Evolutionary conservation across 2,797 vertebrate species (phyloP).

Genomic region (Cossypha dichroa): DNA sequence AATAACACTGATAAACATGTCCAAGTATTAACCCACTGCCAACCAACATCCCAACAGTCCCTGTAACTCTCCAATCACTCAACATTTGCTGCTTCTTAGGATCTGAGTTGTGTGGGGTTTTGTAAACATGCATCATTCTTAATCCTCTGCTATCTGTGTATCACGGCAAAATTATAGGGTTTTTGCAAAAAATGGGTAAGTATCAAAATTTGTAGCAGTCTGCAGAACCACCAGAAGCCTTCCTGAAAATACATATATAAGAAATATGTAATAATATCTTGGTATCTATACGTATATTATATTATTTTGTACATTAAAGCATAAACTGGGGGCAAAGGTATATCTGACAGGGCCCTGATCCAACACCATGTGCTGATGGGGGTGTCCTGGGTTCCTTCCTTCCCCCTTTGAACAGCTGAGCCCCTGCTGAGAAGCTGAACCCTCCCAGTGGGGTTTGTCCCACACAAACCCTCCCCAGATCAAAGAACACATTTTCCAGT

Average conservation of each 20-base stretch:
- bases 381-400: neutral
- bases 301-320: neutral
- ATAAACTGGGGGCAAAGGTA: fast-evolving
- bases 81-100: neutral
- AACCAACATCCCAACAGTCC: neutral
- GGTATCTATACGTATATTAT: neutral
- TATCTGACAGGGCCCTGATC: neutral
- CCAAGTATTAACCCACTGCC: neutral
- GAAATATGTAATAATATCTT: neutral
- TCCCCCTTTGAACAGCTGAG: neutral
- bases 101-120: neutral
- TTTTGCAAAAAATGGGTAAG: neutral
- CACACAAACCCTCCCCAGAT: neutral
- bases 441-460: neutral
- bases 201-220: neutral
- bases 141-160: neutral
- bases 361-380: fast-evolving
- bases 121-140: neutral
- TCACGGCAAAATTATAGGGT: neutral
- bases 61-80: neutral
- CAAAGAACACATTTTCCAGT: neutral
- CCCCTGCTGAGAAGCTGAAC: neutral
- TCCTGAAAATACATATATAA: neutral
- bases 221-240: neutral
- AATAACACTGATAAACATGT: fast-evolving